Evolutionary conservation across 2,113 vertebrate genomes (phyloP).

Genomic region (Corvus hawaiiensis): DNA sequence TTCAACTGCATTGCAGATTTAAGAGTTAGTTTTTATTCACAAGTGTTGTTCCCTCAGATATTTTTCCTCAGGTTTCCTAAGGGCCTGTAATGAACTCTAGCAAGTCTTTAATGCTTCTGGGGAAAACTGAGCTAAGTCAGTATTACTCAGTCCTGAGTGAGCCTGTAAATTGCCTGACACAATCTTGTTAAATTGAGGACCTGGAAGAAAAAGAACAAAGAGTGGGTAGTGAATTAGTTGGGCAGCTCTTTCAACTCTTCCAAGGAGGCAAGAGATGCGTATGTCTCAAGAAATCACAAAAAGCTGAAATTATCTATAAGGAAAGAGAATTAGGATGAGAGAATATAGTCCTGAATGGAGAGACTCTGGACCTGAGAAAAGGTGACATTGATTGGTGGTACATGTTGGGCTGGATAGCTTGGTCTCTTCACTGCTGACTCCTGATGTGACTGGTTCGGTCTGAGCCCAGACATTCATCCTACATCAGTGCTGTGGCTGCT

Average conservation of each 20-base stretch:
- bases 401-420: neutral
- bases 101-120: neutral
- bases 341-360: neutral
- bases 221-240: neutral
- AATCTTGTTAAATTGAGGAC: neutral
- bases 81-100: neutral
- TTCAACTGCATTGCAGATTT: neutral
- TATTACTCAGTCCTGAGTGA: neutral
- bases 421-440: neutral
- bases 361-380: neutral
- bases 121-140: neutral
- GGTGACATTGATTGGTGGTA: neutral
- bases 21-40: slow-evolving; percentile 42
- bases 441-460: neutral
- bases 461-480: neutral
- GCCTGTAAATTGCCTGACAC: neutral
- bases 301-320: neutral
- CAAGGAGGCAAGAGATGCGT: neutral
- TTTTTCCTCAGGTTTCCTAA: slow-evolving; percentile 41
- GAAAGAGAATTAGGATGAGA: neutral
- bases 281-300: neutral
- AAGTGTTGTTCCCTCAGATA: slow-evolving; percentile 22
- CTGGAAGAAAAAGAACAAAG: neutral
- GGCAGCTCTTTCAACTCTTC: neutral
- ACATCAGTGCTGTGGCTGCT: neutral